phyloP scores from a whole-genome alignment of 2,113 vertebrate species.

The Ceyx cyanopectus region DNA sequence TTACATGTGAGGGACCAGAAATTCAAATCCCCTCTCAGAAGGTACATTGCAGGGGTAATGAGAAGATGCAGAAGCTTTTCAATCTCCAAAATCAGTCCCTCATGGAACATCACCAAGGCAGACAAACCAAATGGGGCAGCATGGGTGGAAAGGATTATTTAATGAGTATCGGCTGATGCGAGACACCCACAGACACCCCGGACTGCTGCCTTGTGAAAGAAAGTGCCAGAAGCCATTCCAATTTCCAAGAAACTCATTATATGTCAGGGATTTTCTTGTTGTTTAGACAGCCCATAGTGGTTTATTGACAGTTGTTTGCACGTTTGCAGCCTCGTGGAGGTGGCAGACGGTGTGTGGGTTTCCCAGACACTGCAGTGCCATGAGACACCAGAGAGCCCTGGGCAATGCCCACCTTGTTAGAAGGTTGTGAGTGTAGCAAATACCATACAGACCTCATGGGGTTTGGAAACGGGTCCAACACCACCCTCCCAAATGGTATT shows the following conservation, averaged over 20 bases:
- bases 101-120: not conserved
- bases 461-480: not conserved
- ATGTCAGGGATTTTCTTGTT: not conserved
- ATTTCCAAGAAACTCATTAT: not conserved
- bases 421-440: not conserved
- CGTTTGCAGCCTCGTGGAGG: not conserved
- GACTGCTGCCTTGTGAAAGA: not conserved
- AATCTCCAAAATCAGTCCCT: constrained; percentile 50
- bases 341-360: not conserved
- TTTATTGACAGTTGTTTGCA: not conserved
- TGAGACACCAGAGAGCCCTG: fast-evolving
- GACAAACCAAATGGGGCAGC: not conserved
- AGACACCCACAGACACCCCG: constrained; percentile 23
- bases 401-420: not conserved
- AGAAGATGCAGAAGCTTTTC: constrained; percentile 56
- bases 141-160: constrained; percentile 47
- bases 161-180: constrained; percentile 26
- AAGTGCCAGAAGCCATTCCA: constrained; percentile 42
- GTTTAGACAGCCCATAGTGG: not conserved
- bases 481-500: fast-evolving
- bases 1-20: constrained; percentile 14
- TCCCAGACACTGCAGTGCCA: fast-evolving
- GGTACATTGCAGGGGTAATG: constrained; percentile 43
- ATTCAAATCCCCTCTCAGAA: constrained; percentile 42
- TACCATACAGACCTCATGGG: fast-evolving